Evolutionary conservation across 2,113 vertebrate genomes (phyloP).

Genomic region (Indicator maculatus): DNA sequence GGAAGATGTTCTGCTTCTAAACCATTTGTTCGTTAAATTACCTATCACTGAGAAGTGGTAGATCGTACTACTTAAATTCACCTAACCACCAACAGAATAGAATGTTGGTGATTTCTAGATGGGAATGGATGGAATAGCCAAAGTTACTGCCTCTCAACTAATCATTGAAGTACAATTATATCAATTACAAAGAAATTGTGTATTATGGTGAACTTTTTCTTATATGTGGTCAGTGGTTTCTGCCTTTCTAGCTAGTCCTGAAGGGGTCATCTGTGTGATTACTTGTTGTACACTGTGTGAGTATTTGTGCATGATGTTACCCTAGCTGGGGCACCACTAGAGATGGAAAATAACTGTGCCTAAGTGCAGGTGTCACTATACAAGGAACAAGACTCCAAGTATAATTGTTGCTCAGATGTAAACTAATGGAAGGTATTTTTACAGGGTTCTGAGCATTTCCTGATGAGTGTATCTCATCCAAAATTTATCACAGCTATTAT

Average conservation of each 20-base stretch:
- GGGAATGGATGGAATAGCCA: neutral
- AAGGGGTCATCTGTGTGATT: neutral
- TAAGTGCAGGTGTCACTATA: neutral
- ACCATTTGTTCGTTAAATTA: neutral
- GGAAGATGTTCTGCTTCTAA: slow-evolving; percentile 1
- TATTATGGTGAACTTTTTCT: neutral
- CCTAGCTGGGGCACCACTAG: neutral
- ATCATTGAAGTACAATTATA: neutral
- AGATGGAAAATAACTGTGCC: neutral
- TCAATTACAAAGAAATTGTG: neutral
- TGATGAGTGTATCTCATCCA: neutral
- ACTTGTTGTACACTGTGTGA: neutral
- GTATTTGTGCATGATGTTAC: neutral
- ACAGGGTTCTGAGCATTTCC: neutral
- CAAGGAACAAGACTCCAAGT: neutral
- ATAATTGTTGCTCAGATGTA: neutral
- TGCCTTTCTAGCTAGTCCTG: neutral
- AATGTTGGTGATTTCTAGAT: neutral
- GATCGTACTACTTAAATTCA: neutral
- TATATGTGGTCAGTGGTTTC: neutral
- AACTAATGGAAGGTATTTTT: neutral
- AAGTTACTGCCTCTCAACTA: neutral
- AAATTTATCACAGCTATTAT: neutral
- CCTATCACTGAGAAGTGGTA: neutral
- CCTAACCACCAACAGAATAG: neutral